Percentiles rank a stretch among this genome's conserved stretches.
phyloP scores from a whole-genome alignment of 2,797 vertebrate species.

The Emydoidea blandingii region DNA sequence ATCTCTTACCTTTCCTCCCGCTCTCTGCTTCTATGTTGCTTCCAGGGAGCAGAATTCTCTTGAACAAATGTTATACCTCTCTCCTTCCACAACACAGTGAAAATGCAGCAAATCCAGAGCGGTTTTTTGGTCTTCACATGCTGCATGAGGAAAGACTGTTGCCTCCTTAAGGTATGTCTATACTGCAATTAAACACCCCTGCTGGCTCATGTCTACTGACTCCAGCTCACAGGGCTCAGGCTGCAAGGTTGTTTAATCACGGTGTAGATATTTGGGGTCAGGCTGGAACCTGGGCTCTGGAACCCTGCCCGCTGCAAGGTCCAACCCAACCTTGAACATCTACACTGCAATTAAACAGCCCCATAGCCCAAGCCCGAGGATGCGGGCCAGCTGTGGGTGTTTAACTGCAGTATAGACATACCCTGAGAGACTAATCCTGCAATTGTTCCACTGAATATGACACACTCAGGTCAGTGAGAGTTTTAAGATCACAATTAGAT shows the following conservation, averaged over 20 bases:
- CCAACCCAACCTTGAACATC: background rate
- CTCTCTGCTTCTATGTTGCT: background rate
- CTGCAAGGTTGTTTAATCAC: background rate
- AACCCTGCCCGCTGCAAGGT: background rate
- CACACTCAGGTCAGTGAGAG: background rate
- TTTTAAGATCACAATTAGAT: background rate
- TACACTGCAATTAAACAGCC: background rate
- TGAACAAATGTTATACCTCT: background rate
- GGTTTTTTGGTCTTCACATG: background rate
- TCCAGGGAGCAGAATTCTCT: background rate
- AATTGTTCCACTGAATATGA: background rate
- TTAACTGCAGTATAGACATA: too few species aligned
- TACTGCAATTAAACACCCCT: background rate
- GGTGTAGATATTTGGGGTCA: background rate
- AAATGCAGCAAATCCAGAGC: background rate
- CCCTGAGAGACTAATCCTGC: background rate
- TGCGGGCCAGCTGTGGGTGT: too few species aligned
- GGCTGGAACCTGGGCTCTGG: background rate
- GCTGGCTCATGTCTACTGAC: background rate
- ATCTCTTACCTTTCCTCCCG: background rate
- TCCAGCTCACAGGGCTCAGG: background rate
- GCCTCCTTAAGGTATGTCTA: background rate
- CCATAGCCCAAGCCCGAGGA: too few species aligned
- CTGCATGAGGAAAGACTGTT: background rate
- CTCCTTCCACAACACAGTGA: background rate